A percentile compares a stretch with the other conserved stretches of the same genome.
Evolutionary conservation across 2,888 invertebrate species (phyloP).

Genomic region (Clanis bilineata): DNA sequence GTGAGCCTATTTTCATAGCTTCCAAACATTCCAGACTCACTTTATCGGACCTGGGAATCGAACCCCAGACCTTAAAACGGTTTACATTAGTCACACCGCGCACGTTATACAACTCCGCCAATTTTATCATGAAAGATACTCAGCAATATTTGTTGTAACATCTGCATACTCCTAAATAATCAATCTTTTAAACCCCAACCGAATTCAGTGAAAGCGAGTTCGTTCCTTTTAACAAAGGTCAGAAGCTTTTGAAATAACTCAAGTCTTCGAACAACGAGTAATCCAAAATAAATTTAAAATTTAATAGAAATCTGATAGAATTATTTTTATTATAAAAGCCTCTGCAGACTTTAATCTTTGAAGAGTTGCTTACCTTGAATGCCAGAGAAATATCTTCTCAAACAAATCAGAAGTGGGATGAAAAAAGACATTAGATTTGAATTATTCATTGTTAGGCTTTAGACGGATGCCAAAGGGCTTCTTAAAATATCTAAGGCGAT

Average conservation of each 20-base stretch:
- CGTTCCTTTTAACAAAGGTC: background rate
- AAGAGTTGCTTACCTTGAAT: background rate
- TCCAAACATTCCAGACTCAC: no score
- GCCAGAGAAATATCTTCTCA: slow-evolving; percentile 2
- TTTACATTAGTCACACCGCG: no score
- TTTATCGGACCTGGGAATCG: no score
- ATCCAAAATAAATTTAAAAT: slow-evolving; percentile 3
- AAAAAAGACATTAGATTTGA: slow-evolving; percentile 15
- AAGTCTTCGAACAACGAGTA: background rate
- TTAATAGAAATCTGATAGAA: background rate
- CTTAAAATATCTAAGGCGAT: slow-evolving; percentile 29
- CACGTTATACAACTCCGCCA: no score
- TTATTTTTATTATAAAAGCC: background rate
- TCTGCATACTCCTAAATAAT: background rate
- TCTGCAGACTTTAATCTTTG: background rate
- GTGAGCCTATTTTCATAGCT: no score
- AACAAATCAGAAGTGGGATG: slow-evolving; percentile 6
- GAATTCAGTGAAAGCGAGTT: background rate
- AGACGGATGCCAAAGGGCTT: slow-evolving; percentile 20
- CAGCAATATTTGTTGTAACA: no score
- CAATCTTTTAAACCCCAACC: background rate
- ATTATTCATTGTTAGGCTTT: slow-evolving; percentile 17
- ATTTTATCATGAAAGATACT: no score
- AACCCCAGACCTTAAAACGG: no score
- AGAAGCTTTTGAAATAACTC: background rate